Base-by-base conservation (phyloP, 2,888 invertebrate species). In the Macropis europaea region DNA sequence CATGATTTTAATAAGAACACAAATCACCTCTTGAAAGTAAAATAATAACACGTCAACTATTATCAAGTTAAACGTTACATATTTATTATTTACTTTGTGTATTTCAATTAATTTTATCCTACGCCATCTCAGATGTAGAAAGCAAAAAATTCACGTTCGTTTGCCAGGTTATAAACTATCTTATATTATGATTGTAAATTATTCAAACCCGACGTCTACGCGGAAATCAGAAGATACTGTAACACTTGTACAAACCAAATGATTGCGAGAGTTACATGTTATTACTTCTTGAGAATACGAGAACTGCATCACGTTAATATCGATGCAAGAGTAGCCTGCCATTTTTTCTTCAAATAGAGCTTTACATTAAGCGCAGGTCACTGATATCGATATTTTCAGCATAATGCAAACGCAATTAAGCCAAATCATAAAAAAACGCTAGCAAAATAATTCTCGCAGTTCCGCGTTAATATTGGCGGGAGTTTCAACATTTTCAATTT, bases 401-500 rank as follows among this genome's bases (percentile, higher is more conserved):
- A 9, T 17, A 45, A 6, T 11, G 7, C 7, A 22, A 28, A 1
- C 1, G 11, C 17, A 45, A 43, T 56, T 43, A 36, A 28, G 26
- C n/a, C 2, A 3, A 13, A 28, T 36, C 19, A 13, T 22, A 42
- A 45, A 17, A 56, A n/a, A 9, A 13, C 15, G 30, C 17, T 32
- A n/a, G 36, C 28, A 28, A 32, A 28, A 28, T 9, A 15, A 4
- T 36, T 7, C 3, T 28, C 7, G 7, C 26, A 7, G 56, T 36
- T 62, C 15, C 56, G 56, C 7, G 19, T 45, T 54, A 11, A 5
- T 15, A 15, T 15, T 36, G 19, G 19, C 34, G 4, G 22, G 13
- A 32, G 24, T 62, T 56, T 62, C 62, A 13, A 43, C 26, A 56
- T 3, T n/a, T 34, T 17, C 45, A 11, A 56, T 38, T 7, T 36